Base-by-base conservation (phyloP, 1,140 invertebrate genomes). In the Lordiphosa mommai region DNA sequence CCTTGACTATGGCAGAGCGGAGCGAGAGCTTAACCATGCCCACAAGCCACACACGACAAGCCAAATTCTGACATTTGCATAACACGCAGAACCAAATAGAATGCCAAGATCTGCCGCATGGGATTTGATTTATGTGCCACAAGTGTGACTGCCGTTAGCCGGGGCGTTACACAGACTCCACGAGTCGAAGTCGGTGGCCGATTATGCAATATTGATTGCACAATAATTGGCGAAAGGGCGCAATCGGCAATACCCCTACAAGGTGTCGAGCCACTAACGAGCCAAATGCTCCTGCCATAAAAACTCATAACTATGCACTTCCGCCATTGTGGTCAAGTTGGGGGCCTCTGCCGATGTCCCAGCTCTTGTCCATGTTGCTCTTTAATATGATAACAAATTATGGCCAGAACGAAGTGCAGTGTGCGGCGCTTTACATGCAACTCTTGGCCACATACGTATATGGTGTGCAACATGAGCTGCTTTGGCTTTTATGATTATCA, bases 381-480 rank as follows among this genome's bases (percentile, higher is more conserved):
- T 71, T 71, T 80, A 80, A 80, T 82, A 84, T 84, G 76, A 82
- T 82, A 82, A 82, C 76, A 82, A 82, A 82, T 82, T 82, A 82
- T 82, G 76, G 76, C 44, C 63, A 58, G 71, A 60, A 56, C 59
- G 70, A 59, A 65, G 60, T 65, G 56, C 40, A 49, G 16, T 82
- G 74, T 80, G 76, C 76, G 71, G 76, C 71, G 67, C 76, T 80
- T 82, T 80, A 67, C 79, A 80, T 80, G 68, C 71, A 23, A 53
- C 55, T 60, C 43, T 56, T 27, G 44, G 48, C 47, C 40, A 56
- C 64, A 69, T 56, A 69, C 64, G 68, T 53, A 69, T 60, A 69
- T 60, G 64, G 52, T 47, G 49, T 46, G 50, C 53, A 60, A 71
- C 50, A 69, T 64, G 59, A 73, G 72, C 61, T 27, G 48, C 41